Evolutionary conservation across 1,140 invertebrate species (phyloP), one percentile per base, ranked within the genome.

Genomic region (Brachionus paranguensis): DNA sequence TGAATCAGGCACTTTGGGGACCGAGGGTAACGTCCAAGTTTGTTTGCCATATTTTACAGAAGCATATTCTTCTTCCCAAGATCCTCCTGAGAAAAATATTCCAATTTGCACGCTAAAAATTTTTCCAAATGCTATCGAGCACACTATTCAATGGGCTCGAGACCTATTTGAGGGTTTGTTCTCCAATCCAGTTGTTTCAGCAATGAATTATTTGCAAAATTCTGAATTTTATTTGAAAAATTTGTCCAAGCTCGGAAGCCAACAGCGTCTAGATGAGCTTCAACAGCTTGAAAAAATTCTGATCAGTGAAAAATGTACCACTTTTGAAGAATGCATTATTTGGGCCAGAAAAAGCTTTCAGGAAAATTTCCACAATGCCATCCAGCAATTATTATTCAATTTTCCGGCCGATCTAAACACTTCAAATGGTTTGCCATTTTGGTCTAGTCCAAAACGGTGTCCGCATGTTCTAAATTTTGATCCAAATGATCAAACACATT

Each of bases 91-190:
- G 89, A 98, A 98, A 89, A 95, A 94, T 86, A 98, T 99, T 88
- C 97, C 97, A 0, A 97, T 98, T 86, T 99, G 97, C 89, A 99
- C 97, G 0, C 90, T 99, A 78, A 99, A 98, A 89, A 99, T 99
- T 90, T 99, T 99, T 91, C 97, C 97, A 0, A 98, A 99, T 90
- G 95, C 96, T 12, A 99, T 99, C 87, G 96, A 99, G 90, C 97
- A 99, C 88, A 99, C 97, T 14, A 89, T 99, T 76, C 96, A 97
- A 88, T 99, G 97, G 97, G 97, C 97, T 0, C 90, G 97, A 45
- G 96, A 99, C 87, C 93, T 93, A 87, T 99, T 99, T 89, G 96
- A 98, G 90, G 96, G 96, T 0, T 89, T 97, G 33, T 99, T 98
- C 90, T 93, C 92, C 60, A 94, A 97, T 87, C 92, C 93, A 0